Conservation (phyloP, 2,888 invertebrate species). For the Chymomyza fuscimana region DNA sequence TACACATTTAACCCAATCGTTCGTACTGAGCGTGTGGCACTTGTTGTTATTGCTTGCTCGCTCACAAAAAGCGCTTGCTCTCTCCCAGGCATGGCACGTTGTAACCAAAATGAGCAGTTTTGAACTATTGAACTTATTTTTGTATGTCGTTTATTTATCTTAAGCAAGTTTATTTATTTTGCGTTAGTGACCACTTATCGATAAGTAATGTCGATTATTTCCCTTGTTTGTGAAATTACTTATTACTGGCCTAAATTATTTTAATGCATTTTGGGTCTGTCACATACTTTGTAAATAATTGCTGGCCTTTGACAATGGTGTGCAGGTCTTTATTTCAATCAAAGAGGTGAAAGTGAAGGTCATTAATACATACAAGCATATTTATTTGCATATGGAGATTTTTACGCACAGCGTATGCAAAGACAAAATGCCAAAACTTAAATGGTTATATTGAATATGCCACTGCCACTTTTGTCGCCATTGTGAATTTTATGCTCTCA, state of each 20-base stretch:
- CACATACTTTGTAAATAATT: not conserved
- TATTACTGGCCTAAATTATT: constrained; percentile 9
- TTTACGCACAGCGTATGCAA: constrained; percentile 38
- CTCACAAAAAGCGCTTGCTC: constrained; percentile 20
- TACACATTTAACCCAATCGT: not conserved
- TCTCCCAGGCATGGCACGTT: constrained; percentile 24
- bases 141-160: not conserved
- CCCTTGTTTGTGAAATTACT: constrained; percentile 2
- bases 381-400: constrained; percentile 65
- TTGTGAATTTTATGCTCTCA: constrained; percentile 43
- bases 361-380: constrained; percentile 46
- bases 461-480: constrained; percentile 51
- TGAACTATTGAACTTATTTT: not conserved
- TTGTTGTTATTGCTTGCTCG: constrained; percentile 5
- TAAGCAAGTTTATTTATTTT: not conserved
- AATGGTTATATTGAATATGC: constrained; percentile 28
- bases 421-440: not conserved
- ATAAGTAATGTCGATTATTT: not conserved
- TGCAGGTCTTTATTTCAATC: constrained; percentile 9
- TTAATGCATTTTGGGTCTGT: not conserved
- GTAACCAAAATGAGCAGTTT: constrained; percentile 17
- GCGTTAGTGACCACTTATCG: not conserved
- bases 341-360: constrained; percentile 68
- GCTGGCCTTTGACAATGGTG: not conserved
- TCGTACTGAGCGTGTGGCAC: not conserved